Conservation (phyloP, 1,140 invertebrate species). For the Spodoptera frugiperda region DNA sequence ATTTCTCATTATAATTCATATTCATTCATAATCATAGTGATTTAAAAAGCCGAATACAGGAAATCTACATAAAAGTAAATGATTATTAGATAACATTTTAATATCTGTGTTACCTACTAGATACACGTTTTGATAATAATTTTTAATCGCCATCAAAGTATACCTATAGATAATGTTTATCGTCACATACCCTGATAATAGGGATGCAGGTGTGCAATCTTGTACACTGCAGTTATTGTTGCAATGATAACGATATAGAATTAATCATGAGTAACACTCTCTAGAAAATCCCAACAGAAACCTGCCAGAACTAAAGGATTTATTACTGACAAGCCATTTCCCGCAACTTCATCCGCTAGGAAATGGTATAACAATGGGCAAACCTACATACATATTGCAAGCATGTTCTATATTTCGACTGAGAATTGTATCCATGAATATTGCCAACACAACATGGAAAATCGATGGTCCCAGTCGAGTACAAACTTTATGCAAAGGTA, state of each 20-base stretch:
- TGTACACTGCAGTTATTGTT: not conserved
- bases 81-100: too few species aligned
- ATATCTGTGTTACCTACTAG: too few species aligned
- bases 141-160: not conserved
- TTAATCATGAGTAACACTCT: not conserved
- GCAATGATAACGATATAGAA: constrained; percentile 7
- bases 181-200: not conserved
- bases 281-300: not conserved
- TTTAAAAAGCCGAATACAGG: too few species aligned
- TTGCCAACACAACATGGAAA: not conserved
- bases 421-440: not conserved
- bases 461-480: not conserved
- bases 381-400: constrained; percentile 1
- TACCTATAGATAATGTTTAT: not conserved
- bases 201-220: not conserved
- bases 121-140: too few species aligned
- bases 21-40: too few species aligned
- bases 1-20: too few species aligned
- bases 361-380: constrained; percentile 14
- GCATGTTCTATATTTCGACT: not conserved
- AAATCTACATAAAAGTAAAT: too few species aligned
- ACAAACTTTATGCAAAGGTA: not conserved
- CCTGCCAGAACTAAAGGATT: not conserved
- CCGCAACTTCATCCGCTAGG: not conserved
- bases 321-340: not conserved